phyloP scores from a whole-genome alignment of 2,113 vertebrate species.

The Syrmaticus mikado region DNA sequence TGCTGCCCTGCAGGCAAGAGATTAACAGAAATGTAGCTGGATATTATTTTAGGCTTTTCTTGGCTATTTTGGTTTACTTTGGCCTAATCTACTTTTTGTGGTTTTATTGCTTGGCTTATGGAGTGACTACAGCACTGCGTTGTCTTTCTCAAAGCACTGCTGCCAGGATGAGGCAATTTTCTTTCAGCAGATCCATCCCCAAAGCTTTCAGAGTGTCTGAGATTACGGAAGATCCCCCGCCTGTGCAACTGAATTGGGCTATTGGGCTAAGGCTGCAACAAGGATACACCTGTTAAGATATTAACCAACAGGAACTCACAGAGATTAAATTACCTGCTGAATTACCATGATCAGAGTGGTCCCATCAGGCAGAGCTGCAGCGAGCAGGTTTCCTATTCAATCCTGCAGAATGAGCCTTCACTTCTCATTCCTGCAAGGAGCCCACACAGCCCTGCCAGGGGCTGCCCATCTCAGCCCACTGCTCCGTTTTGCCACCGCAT shows the following conservation, averaged over 20 bases:
- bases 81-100: not conserved
- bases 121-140: not conserved
- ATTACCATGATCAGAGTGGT: constrained; percentile 8
- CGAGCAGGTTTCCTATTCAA: constrained; percentile 40
- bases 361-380: constrained; percentile 25
- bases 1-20: not conserved
- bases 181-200: not conserved
- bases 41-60: not conserved
- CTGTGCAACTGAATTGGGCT: not conserved
- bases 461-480: constrained; percentile 4
- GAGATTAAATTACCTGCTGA: not conserved
- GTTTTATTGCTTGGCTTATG: not conserved
- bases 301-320: not conserved
- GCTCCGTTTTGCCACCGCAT: constrained; percentile 11
- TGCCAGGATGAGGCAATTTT: constrained; percentile 31
- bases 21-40: not conserved
- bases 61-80: not conserved
- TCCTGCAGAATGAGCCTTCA: not conserved
- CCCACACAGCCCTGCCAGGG: not conserved
- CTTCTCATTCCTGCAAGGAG: not conserved
- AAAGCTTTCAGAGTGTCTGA: constrained; percentile 26
- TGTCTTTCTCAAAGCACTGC: not conserved
- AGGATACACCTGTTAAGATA: not conserved
- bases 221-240: not conserved
- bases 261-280: not conserved